These are phyloP conservation scores for Dipus sagitta DNA, from an alignment of 2,797 vertebrate genomes.

Conservation along the genomic window DNA sequence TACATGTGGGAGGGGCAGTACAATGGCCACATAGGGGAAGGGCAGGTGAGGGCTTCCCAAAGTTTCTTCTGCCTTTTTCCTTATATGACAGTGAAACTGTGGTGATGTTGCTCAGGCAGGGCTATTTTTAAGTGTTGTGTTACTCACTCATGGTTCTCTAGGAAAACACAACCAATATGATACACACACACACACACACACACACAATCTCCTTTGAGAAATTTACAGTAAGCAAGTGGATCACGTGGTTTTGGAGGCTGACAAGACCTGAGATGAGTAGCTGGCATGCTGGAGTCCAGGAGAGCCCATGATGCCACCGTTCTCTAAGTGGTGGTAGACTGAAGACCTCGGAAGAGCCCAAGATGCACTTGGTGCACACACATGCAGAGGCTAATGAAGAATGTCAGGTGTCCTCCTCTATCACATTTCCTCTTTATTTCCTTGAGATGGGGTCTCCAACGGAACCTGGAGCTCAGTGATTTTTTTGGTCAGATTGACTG, in stretches of 20 bases:
- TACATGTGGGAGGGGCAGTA: background rate
- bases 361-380: too few species aligned
- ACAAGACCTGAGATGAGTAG: background rate
- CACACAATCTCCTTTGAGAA: background rate
- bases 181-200: too few species aligned
- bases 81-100: background rate
- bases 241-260: background rate
- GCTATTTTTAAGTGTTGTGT: background rate
- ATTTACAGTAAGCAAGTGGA: background rate
- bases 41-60: background rate
- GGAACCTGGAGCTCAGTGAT: too few species aligned
- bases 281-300: background rate
- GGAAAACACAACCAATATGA: background rate
- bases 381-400: too few species aligned
- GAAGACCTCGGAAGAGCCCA: background rate
- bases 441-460: too few species aligned
- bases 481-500: too few species aligned
- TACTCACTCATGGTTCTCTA: slow-evolving; percentile 45
- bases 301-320: background rate
- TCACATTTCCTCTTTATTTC: too few species aligned
- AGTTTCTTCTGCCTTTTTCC: background rate
- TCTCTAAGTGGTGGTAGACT: background rate
- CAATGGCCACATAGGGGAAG: background rate
- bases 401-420: too few species aligned
- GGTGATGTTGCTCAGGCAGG: background rate